phyloP scores from a whole-genome alignment of 2,888 invertebrate species.

The Cosmorhoe ocellata region DNA sequence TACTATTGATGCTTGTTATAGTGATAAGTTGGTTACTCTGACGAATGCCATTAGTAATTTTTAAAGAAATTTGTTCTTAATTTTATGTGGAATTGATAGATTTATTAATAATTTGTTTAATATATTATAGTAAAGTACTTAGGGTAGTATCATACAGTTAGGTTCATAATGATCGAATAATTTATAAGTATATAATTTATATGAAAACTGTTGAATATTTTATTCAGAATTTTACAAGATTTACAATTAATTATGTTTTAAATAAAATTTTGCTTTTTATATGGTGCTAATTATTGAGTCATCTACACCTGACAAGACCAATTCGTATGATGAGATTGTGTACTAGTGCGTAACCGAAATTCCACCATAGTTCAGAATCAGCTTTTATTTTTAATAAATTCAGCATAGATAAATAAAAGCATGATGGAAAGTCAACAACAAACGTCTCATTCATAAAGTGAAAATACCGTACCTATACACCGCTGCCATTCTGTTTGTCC shows the following conservation, averaged over 20 bases:
- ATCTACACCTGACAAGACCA: background rate
- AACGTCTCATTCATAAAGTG: no score
- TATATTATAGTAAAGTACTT: background rate
- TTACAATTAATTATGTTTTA: conserved; percentile 77
- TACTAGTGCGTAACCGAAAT: no score
- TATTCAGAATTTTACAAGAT: conserved; percentile 79
- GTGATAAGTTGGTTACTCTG: conserved; percentile 42
- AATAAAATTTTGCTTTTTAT: conserved; percentile 71
- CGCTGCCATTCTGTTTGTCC: no score
- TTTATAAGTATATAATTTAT: conserved; percentile 58
- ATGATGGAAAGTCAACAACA: no score
- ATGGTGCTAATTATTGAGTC: conserved; percentile 25
- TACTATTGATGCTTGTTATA: background rate
- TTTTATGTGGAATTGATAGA: conserved; percentile 6
- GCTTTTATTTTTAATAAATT: no score
- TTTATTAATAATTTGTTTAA: conserved; percentile 11
- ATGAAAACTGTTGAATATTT: conserved; percentile 70
- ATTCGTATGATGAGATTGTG: no score
- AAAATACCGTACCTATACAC: no score
- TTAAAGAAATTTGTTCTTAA: conserved; percentile 19
- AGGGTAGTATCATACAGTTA: background rate
- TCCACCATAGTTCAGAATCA: no score
- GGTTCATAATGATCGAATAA: conserved; percentile 43
- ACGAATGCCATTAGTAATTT: conserved; percentile 68
- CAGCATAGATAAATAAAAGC: no score